Evolutionary conservation across 92 coral and sea anemone genomes (phyloP).

Genomic region (Palythoa grandiflora): DNA sequence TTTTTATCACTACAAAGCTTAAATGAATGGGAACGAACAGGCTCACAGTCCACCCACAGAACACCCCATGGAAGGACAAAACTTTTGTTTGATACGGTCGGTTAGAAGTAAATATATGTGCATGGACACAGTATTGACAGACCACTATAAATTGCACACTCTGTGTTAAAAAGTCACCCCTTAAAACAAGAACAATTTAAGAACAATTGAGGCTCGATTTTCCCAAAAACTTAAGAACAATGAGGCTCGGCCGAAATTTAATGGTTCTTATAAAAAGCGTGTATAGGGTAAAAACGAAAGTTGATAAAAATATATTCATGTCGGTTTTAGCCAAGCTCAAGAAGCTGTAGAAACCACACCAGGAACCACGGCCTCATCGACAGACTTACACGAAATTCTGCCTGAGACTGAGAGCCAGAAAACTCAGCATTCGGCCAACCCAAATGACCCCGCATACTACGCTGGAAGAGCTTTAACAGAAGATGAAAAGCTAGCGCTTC

Average conservation of each 20-base stretch:
- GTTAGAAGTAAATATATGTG: conserved; percentile 12
- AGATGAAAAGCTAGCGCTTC: background rate
- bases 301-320: background rate
- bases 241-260: conserved; percentile 25
- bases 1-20: conserved; percentile 17
- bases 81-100: conserved; percentile 21
- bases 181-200: conserved; percentile 20
- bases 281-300: conserved; percentile 4
- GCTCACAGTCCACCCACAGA: conserved; percentile 23
- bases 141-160: conserved; percentile 17
- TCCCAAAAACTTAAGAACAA: conserved; percentile 18
- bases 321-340: conserved; percentile 1
- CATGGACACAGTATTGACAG: conserved; percentile 15
- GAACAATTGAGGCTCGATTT: conserved; percentile 18
- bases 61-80: conserved; percentile 12
- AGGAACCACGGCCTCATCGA: conserved; percentile 8
- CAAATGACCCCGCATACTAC: background rate
- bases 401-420: background rate
- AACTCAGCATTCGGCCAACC: conserved; percentile 9
- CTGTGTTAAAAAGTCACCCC: conserved; percentile 14
- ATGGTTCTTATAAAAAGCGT: conserved; percentile 1
- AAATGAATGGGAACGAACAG: conserved; percentile 3
- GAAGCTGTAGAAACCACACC: conserved; percentile 5
- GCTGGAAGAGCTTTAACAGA: conserved; percentile 3
- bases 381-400: conserved; percentile 8